Conservation (phyloP, 2,888 invertebrate genomes). For the Phortica okadai region DNA sequence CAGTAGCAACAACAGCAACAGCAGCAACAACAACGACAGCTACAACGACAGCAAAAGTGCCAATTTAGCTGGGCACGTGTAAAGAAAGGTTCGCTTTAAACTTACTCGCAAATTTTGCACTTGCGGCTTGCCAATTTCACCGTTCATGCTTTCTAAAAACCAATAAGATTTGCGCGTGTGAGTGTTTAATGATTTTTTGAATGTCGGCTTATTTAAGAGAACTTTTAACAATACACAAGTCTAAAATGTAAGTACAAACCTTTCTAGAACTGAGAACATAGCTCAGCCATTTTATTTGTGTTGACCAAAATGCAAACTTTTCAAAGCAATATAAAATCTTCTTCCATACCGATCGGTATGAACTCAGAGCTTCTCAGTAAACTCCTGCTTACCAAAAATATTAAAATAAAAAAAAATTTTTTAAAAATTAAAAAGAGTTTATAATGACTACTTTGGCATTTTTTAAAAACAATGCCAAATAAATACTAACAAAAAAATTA, state of each 20-base stretch:
- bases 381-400: constrained; percentile 14
- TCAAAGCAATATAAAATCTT: too few species aligned
- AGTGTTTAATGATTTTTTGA: neutral
- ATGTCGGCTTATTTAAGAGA: neutral
- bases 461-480: constrained; percentile 1
- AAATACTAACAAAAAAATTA: neutral
- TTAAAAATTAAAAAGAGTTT: neutral
- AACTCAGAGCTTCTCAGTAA: neutral
- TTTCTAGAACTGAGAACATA: too few species aligned
- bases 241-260: neutral
- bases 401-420: neutral
- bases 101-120: neutral
- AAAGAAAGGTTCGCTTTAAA: neutral
- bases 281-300: too few species aligned
- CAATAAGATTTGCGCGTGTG: constrained; percentile 8
- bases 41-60: neutral
- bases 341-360: neutral
- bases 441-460: constrained; percentile 13
- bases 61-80: neutral
- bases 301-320: too few species aligned
- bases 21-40: neutral
- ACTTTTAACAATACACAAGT: neutral
- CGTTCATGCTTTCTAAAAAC: neutral
- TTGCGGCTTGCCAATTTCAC: constrained; percentile 5
- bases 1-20: neutral